Base-by-base conservation (phyloP, 2,888 invertebrate species). In the Polymixis flavicincta region DNA sequence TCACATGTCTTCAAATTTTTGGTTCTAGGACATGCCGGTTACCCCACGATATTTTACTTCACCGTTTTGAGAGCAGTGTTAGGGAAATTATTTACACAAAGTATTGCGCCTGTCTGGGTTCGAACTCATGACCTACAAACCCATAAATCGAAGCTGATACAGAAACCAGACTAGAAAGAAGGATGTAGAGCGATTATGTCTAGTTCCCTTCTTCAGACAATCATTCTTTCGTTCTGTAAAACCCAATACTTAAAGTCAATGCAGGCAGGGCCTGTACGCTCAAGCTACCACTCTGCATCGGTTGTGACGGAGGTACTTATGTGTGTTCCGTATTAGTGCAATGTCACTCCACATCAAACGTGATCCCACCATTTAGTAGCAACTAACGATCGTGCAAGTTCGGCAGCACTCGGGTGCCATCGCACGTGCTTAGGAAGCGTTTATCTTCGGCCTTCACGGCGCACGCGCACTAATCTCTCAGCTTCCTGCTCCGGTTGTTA, bases 401-500 rank as follows among this genome's bases (percentile, higher is more conserved):
- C 85, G 85, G 85, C 75, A 74, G 73, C 76, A 59, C 70, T 85
- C 84, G 79, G 82, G 82, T 88, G 88, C 85, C 85, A 83, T 83
- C 88, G 88, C 92, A 92, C 94, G 92, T 93, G 93, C 88, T 80
- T 89, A 89, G 93, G 94, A 93, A 94, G 90, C 85, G 83, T 90
- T 94, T 94, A 93, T 90, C 92, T 79, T 52, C 89, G 94, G 85
- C 95, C 95, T 95, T 95, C 95, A 95, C 92, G 94, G 90, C 87
- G 86, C 87, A 85, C 86, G 94, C 89, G 86, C 93, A 89, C 92
- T 94, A 94, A 95, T 94, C 93, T 91, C 82, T 76, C 85, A 76
- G 88, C 90, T 94, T 95, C 95, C 95, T 92, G 92, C 90, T 88
- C 89, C 86, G 90, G 89, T 89, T 92, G 87, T 88, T 88, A 87